Evolutionary conservation across 2,888 invertebrate species (phyloP), one percentile per base, ranked within the genome.

Genomic region (Sepioteuthis lessoniana): DNA sequence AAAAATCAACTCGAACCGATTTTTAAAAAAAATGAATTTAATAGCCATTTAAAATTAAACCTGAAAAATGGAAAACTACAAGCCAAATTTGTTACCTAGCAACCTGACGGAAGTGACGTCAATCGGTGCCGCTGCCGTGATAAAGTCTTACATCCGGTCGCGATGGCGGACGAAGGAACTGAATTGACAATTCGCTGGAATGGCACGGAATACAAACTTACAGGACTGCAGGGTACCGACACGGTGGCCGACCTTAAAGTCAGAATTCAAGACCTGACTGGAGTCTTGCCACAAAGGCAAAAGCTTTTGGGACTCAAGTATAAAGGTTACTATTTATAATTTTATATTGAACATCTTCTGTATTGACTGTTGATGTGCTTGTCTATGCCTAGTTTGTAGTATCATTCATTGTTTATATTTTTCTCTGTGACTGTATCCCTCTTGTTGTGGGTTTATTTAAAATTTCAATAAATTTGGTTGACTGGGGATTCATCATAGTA

Each of bases 291-390:
- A n/a, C 98, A 98, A 96, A 98, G 99, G 95, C 99, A 99, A 97
- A 99, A 99, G 97, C 97, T 99, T 91, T 98, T 99, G 91, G 99
- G 99, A 97, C 98, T 99, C 94, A 99, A 99, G 97, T 98, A 98
- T 97, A 99, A 99, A 98, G 99, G 99, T 98, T 97, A 90, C n/a
- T n/a, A 76, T 31, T n/a, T 93, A 21, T 10, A 21, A 47, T 28
- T 31, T 55, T 38, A 35, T 55, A 50, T 13, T 76, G 19, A 19
- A 37, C 94, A 37, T 91, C 21, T 1, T 21, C 25, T 5, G 25
- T 55, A 25, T 55, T 55, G 25, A 25, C 55, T 55, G 47, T 50
- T 16, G 16, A 42, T 42, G 7, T 7, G 42, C 42, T 42, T 5
- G 42, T 42, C 42, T 42, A 3, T 5, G 7, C 42, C 7, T 3